A percentile compares a stretch with the other conserved stretches of the same genome.
phyloP scores from a whole-genome alignment of 2,888 invertebrate genomes.

The Acronicta alni region DNA sequence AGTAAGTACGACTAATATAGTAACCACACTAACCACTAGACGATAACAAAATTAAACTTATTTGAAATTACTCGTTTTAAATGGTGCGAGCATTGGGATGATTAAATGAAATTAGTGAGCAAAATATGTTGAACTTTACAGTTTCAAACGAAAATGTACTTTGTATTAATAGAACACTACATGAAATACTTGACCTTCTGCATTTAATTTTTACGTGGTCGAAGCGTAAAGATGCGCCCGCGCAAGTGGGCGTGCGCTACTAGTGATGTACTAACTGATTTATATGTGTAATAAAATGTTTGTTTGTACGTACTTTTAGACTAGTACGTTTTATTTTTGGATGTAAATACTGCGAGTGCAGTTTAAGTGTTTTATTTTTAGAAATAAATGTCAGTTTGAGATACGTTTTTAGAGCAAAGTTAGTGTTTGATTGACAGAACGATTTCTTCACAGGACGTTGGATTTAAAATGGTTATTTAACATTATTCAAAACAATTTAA shows the following conservation, averaged over 20 bases:
- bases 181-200: conserved; percentile 21
- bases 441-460: background rate
- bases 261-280: conserved; percentile 55
- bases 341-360: conserved; percentile 38
- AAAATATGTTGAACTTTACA: too few species aligned
- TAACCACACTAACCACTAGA: too few species aligned
- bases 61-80: too few species aligned
- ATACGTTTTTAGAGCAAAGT: conserved; percentile 16
- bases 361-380: conserved; percentile 38
- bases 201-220: background rate
- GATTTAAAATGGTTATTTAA: background rate
- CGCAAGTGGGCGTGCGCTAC: conserved; percentile 47
- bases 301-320: conserved; percentile 44
- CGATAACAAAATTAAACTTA: too few species aligned
- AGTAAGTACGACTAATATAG: too few species aligned
- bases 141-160: too few species aligned
- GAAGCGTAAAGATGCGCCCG: conserved; percentile 24
- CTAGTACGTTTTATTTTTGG: conserved; percentile 37
- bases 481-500: too few species aligned
- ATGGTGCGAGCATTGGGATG: too few species aligned
- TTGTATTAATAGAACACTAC: too few species aligned
- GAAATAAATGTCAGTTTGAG: conserved; percentile 22
- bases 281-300: conserved; percentile 51
- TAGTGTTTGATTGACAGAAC: conserved; percentile 6
- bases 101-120: too few species aligned